Conservation (phyloP, 2,113 vertebrate genomes). For the Gavia stellata region DNA sequence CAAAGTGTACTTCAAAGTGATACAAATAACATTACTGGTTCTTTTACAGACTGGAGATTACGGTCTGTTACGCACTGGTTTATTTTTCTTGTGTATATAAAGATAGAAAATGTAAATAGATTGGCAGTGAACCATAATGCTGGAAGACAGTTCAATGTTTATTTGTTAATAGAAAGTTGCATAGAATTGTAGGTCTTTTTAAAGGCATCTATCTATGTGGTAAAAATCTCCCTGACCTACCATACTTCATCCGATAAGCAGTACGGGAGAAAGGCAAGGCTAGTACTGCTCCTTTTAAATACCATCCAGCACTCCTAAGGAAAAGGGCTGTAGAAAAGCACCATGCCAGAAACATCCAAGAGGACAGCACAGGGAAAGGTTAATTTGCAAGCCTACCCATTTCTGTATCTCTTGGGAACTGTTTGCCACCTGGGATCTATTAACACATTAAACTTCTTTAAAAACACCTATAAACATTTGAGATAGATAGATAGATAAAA, state of each 20-base stretch:
- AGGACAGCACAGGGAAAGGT: not conserved
- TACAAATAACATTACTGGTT: constrained; percentile 24
- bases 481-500: no score
- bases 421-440: not conserved
- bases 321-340: not conserved
- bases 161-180: constrained; percentile 47
- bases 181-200: constrained; percentile 41
- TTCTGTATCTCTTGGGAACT: not conserved
- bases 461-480: not conserved
- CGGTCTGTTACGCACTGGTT: not conserved
- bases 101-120: constrained; percentile 30
- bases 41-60: not conserved
- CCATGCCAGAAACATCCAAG: not conserved
- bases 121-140: constrained; percentile 24
- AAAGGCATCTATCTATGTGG: not conserved
- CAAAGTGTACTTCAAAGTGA: constrained; percentile 36
- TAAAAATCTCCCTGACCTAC: constrained; percentile 5
- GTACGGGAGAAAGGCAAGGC: not conserved
- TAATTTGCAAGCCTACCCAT: not conserved
- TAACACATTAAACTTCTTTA: not conserved
- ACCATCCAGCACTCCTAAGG: not conserved
- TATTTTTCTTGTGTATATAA: not conserved
- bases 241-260: not conserved
- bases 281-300: not conserved
- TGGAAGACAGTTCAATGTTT: constrained; percentile 33